phyloP scores from a whole-genome alignment of 2,113 vertebrate genomes.

The Rhodinocichla rosea region DNA sequence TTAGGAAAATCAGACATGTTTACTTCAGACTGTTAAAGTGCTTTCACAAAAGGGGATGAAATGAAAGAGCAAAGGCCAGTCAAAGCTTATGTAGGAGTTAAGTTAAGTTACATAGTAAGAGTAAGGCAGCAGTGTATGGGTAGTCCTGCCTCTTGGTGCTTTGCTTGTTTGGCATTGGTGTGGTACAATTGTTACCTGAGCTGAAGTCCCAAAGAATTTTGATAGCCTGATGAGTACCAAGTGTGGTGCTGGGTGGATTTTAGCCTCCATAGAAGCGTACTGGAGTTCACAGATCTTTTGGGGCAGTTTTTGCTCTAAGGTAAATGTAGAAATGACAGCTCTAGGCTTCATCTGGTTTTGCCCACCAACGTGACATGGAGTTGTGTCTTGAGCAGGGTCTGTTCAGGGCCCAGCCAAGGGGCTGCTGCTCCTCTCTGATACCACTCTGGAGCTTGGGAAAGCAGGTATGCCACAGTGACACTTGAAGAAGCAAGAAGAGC shows the following conservation, averaged over 20 bases:
- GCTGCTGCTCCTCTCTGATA: neutral
- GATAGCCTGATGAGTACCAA: neutral
- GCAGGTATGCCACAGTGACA: fast-evolving
- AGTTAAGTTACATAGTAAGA: neutral
- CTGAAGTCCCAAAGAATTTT: neutral
- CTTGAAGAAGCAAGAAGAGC: neutral
- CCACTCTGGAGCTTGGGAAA: neutral
- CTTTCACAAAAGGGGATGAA: neutral
- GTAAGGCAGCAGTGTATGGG: neutral
- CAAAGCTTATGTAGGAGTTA: neutral
- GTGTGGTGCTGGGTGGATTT: neutral
- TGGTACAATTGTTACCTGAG: neutral
- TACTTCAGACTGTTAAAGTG: neutral
- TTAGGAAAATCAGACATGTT: neutral
- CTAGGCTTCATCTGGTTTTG: neutral
- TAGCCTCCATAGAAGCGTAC: neutral
- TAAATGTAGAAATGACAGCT: neutral
- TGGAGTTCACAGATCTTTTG: neutral
- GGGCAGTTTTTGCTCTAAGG: neutral
- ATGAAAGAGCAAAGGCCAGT: neutral
- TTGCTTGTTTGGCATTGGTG: neutral
- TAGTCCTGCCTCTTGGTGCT: neutral
- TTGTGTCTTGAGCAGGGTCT: neutral
- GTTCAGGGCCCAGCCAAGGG: neutral
- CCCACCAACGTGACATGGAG: fast-evolving